phyloP scores from a whole-genome alignment of 1,140 invertebrate genomes.

The Elysia chlorotica region DNA sequence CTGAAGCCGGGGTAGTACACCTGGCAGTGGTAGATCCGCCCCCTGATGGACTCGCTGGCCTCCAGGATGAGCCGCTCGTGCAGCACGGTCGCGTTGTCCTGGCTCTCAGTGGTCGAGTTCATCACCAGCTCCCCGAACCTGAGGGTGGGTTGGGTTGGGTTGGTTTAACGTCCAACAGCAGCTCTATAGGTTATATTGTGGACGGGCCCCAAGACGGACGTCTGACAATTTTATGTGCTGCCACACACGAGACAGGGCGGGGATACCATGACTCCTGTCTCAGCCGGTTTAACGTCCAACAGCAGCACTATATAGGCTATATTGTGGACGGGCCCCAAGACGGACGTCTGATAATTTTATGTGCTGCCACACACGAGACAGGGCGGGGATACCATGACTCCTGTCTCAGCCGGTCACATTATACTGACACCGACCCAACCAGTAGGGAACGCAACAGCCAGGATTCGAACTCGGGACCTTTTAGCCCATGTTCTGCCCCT shows the following conservation, averaged over 20 bases:
- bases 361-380: no score
- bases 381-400: no score
- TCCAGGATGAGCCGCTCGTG: constrained; percentile 12
- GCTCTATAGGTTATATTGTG: not conserved
- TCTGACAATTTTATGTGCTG: not conserved
- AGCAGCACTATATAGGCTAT: not conserved
- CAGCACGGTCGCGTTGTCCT: constrained; percentile 8
- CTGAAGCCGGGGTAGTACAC: constrained; percentile 7
- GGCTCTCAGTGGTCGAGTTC: constrained; percentile 14
- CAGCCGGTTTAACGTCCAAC: not conserved
- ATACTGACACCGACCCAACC: no score
- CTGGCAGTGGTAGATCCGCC: constrained; percentile 14
- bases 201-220: not conserved
- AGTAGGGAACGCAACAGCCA: no score
- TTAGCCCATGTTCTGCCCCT: not conserved
- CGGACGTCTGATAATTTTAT: no score
- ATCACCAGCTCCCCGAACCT: constrained; percentile 9
- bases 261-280: not conserved
- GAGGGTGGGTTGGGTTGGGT: not conserved
- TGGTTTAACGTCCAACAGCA: not conserved
- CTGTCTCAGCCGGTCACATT: no score
- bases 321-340: not conserved
- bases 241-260: not conserved
- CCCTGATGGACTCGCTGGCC: constrained; percentile 3
- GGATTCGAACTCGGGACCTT: no score